Percentiles rank a stretch among this genome's conserved stretches.
Evolutionary conservation across 2,113 vertebrate species (phyloP).

Genomic region (Morone chrysops): DNA sequence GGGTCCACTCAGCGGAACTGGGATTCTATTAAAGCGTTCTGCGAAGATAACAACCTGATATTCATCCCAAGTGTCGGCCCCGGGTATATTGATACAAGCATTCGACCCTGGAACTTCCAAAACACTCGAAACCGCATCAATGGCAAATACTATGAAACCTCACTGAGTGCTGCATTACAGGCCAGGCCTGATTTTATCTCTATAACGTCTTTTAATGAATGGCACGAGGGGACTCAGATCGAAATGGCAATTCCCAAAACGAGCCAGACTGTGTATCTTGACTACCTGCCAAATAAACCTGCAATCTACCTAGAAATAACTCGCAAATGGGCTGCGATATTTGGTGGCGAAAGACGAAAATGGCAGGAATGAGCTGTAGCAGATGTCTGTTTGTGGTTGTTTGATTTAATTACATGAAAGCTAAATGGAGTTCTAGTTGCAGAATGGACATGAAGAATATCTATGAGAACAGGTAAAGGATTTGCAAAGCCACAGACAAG

Average conservation of each 20-base stretch:
- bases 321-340: conserved; percentile 93
- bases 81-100: conserved; percentile 95
- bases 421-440: conserved; percentile 3
- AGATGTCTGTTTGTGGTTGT: not conserved
- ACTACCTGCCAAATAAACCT: conserved; percentile 94
- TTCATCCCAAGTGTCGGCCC: conserved; percentile 98
- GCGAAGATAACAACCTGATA: conserved; percentile 90
- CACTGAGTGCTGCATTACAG: conserved; percentile 89
- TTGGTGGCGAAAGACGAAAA: conserved; percentile 87
- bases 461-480: conserved; percentile 19
- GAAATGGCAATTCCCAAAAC: conserved; percentile 94
- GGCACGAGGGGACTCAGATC: conserved; percentile 99
- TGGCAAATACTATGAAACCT: conserved; percentile 95
- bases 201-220: conserved; percentile 98
- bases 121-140: conserved; percentile 96
- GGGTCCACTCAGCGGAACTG: conserved; percentile 96
- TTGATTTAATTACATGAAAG: conserved; percentile 6
- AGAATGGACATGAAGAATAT: conserved; percentile 26
- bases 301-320: conserved; percentile 94
- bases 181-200: conserved; percentile 91
- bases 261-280: conserved; percentile 87
- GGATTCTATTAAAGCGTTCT: conserved; percentile 91
- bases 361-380: conserved; percentile 79
- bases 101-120: conserved; percentile 95
- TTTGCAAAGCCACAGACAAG: conserved; percentile 8